A percentile compares a stretch with the other conserved stretches of the same genome.
phyloP scores from a whole-genome alignment of 2,797 vertebrate genomes.

The Tachyglossus aculeatus region DNA sequence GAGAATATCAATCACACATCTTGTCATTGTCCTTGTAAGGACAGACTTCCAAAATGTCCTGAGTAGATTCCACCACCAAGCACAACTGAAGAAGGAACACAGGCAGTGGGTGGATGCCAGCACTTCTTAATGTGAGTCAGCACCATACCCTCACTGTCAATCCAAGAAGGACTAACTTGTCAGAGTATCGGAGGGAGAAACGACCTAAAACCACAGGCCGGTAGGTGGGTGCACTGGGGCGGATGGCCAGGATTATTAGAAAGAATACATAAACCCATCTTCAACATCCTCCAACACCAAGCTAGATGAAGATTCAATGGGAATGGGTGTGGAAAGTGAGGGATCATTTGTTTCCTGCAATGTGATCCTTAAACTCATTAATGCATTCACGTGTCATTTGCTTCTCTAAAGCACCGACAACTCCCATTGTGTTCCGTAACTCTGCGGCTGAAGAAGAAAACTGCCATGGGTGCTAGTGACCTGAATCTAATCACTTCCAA shows the following conservation, averaged over 20 bases:
- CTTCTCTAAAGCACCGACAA: neutral
- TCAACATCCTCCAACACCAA: neutral
- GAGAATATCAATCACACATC: no score
- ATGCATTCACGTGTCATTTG: neutral
- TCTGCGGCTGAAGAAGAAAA: neutral
- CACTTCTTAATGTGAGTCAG: neutral
- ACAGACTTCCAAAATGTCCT: no score
- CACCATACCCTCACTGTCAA: neutral
- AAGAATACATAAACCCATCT: neutral
- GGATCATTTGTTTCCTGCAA: neutral
- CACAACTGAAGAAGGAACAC: no score
- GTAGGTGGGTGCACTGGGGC: neutral
- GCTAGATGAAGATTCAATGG: neutral
- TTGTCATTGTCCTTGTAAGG: no score
- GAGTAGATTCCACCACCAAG: no score
- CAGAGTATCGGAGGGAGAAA: neutral
- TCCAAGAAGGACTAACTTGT: neutral
- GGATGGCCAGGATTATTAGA: neutral
- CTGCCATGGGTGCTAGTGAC: neutral
- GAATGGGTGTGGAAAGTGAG: neutral
- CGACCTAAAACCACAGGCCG: neutral
- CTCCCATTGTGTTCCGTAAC: neutral
- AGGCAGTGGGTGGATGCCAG: neutral
- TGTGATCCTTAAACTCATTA: neutral
- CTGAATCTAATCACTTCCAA: neutral